phyloP scores from a whole-genome alignment of 2,113 vertebrate genomes.

The Hyperopisus bebe region DNA sequence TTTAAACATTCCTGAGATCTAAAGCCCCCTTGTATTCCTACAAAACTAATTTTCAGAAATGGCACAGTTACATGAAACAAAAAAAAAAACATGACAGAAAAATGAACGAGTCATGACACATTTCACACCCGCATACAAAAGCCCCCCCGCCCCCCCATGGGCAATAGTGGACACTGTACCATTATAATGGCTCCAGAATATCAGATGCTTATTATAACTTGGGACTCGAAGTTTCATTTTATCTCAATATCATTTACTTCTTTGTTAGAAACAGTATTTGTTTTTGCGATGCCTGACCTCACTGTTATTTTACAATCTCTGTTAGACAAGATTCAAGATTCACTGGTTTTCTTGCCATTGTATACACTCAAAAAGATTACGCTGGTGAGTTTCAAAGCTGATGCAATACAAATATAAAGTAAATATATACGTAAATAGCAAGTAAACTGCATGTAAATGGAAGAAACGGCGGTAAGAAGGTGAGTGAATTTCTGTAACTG shows the following conservation, averaged over 20 bases:
- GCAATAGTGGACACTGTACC: not conserved
- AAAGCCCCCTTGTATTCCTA: conserved; percentile 48
- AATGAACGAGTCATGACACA: conserved; percentile 45
- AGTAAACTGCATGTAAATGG: not conserved
- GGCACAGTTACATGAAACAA: conserved; percentile 42
- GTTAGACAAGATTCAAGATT: not conserved
- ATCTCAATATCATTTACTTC: not conserved
- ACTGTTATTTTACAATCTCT: not conserved
- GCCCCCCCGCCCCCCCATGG: conserved; percentile 30
- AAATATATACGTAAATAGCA: not conserved
- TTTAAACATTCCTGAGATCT: conserved; percentile 66
- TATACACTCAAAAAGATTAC: not conserved
- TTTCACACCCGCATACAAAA: not conserved
- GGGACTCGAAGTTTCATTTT: not conserved
- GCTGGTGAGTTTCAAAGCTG: not conserved
- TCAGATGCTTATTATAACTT: not conserved
- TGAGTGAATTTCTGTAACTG: not conserved
- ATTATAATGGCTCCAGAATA: not conserved
- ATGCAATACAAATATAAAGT: not conserved
- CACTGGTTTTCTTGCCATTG: not conserved
- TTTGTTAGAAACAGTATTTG: not conserved
- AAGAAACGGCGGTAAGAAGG: not conserved
- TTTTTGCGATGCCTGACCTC: not conserved
- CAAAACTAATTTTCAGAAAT: conserved; percentile 46
- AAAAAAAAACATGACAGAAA: conserved; percentile 45